Conservation (phyloP, 1,140 invertebrate species). For the Bombus superbus region DNA sequence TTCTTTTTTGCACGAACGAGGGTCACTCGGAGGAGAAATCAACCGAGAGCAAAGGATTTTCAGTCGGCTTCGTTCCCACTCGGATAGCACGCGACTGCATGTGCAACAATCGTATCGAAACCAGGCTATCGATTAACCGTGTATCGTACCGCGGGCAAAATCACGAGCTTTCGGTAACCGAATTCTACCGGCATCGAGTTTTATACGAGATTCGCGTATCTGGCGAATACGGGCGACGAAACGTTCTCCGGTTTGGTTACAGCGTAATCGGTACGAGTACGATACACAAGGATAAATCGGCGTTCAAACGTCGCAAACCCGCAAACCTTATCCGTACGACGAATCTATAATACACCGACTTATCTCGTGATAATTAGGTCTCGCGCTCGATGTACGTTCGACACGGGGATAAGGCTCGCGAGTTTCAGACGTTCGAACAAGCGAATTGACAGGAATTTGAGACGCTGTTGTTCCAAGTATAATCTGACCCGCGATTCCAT, state of each 20-base stretch:
- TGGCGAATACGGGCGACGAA: neutral
- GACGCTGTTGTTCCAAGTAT: neutral
- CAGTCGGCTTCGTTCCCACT: neutral
- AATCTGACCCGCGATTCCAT: neutral
- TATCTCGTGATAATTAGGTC: neutral
- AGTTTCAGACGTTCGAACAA: neutral
- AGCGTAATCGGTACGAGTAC: too few relatives aligned
- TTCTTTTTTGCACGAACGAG: neutral
- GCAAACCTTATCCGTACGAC: too few relatives aligned
- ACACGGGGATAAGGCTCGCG: neutral
- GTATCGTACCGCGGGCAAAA: conserved; percentile 7
- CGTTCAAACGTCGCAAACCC: too few relatives aligned
- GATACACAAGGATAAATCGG: too few relatives aligned
- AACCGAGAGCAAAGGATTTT: neutral
- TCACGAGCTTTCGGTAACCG: neutral
- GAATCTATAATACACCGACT: too few relatives aligned
- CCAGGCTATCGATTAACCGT: conserved; percentile 38
- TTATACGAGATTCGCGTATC: neutral
- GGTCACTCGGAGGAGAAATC: neutral
- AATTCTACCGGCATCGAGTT: neutral
- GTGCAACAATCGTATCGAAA: conserved; percentile 30
- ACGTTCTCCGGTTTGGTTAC: neutral
- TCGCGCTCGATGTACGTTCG: neutral
- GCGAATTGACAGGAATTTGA: neutral
- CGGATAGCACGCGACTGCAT: conserved; percentile 9